phyloP scores from a whole-genome alignment of 2,113 vertebrate species.

The Oncorhynchus kisutch region DNA sequence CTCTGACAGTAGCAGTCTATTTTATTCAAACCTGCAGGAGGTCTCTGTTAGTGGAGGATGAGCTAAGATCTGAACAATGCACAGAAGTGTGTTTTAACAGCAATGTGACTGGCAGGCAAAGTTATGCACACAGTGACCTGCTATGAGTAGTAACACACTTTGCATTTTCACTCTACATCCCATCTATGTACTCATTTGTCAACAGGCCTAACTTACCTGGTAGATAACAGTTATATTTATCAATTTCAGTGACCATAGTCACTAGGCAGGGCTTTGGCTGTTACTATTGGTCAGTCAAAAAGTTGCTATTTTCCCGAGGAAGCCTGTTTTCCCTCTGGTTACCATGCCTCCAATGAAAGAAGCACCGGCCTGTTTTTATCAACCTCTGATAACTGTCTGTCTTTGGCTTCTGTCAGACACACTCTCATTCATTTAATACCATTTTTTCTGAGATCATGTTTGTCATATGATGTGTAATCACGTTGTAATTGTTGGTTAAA shows the following conservation, averaged over 20 bases:
- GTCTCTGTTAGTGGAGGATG: too few species aligned
- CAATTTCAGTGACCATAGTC: too few species aligned
- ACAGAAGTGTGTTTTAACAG: too few species aligned
- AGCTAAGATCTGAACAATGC: too few species aligned
- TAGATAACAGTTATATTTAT: background rate
- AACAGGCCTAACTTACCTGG: background rate
- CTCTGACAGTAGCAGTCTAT: background rate
- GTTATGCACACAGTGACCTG: too few species aligned
- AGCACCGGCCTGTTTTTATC: conserved; percentile 26
- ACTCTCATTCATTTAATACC: conserved; percentile 8
- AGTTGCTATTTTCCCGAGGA: background rate
- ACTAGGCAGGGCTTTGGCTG: too few species aligned
- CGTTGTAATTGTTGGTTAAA: conserved; percentile 43
- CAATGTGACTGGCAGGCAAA: too few species aligned
- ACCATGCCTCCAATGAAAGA: background rate
- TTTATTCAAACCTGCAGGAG: background rate
- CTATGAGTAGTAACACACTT: too few species aligned
- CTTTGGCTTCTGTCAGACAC: conserved; percentile 44
- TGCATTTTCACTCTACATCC: too few species aligned
- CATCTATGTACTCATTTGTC: background rate
- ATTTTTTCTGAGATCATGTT: conserved; percentile 29
- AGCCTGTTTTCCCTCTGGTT: background rate
- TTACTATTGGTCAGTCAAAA: background rate
- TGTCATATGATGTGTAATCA: conserved; percentile 50
- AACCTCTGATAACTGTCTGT: conserved; percentile 27